Conservation (phyloP, 1,140 invertebrate species). For the Streblospio benedicti region DNA sequence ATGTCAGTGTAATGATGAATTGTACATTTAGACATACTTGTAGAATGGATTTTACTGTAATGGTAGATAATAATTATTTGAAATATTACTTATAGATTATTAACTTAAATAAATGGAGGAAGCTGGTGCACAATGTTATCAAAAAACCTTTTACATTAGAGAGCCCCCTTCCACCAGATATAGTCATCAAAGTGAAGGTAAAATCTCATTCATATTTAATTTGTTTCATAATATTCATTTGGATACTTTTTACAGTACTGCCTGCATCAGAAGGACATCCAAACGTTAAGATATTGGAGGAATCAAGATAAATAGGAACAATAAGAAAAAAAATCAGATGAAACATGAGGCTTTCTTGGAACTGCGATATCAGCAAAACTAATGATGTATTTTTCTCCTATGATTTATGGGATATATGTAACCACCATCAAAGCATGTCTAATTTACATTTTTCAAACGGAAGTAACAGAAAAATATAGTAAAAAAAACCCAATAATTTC, state of each 20-base stretch:
- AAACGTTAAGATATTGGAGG: neutral
- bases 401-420: no score
- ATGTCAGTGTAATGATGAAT: no score
- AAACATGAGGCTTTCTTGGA: neutral
- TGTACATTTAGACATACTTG: no score
- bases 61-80: no score
- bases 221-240: neutral
- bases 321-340: neutral
- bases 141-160: constrained; percentile 59
- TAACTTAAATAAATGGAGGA: constrained; percentile 86
- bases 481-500: no score
- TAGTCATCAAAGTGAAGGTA: constrained; percentile 70
- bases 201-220: constrained; percentile 16
- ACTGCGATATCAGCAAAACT: neutral
- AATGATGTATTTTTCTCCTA: no score
- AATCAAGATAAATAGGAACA: neutral
- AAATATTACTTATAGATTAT: constrained; percentile 50
- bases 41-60: no score
- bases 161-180: constrained; percentile 70
- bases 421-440: no score
- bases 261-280: neutral
- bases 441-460: no score
- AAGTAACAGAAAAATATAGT: no score
- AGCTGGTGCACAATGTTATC: constrained; percentile 65
- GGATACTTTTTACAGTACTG: constrained; percentile 10